Conservation (phyloP, 2,113 vertebrate genomes). For the Podarcis raffonei region DNA sequence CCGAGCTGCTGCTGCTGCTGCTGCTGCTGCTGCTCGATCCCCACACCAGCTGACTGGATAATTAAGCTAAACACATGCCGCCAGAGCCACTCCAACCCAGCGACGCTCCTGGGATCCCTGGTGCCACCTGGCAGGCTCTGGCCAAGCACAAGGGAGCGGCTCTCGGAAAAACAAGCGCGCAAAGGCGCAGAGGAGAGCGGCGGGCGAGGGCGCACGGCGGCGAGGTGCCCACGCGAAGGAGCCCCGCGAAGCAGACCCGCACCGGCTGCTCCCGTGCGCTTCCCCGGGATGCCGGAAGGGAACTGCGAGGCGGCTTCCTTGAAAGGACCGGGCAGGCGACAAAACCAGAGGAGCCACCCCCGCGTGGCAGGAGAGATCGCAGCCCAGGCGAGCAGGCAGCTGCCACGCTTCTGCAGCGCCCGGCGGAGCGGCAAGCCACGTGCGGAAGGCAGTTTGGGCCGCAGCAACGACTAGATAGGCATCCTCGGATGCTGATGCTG, state of each 20-base stretch:
- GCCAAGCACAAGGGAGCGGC: not conserved
- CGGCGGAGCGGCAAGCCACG: not conserved
- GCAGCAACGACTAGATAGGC: too few species aligned
- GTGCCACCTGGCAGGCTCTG: slow-evolving; percentile 25
- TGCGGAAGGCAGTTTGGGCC: not conserved
- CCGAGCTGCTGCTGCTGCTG: slow-evolving; percentile 4
- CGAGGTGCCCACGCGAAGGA: not conserved
- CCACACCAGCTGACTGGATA: slow-evolving; percentile 1
- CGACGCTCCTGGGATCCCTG: not conserved
- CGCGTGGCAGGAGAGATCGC: too few species aligned
- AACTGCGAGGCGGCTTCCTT: not conserved
- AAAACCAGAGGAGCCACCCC: too few species aligned
- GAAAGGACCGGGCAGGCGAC: not conserved
- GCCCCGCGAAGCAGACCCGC: not conserved
- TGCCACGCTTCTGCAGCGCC: not conserved
- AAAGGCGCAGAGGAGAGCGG: not conserved
- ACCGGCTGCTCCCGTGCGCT: not conserved
- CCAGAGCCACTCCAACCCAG: not conserved
- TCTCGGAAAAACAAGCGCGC: not conserved
- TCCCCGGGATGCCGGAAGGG: not conserved
- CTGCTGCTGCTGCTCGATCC: not conserved
- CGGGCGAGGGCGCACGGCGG: not conserved
- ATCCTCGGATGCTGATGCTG: too few species aligned
- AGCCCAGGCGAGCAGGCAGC: not conserved
- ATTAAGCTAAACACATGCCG: not conserved